Conservation (phyloP, 30 jellyfish, hydroid and myxozoan genomes). For the Chironex yamaguchii region DNA sequence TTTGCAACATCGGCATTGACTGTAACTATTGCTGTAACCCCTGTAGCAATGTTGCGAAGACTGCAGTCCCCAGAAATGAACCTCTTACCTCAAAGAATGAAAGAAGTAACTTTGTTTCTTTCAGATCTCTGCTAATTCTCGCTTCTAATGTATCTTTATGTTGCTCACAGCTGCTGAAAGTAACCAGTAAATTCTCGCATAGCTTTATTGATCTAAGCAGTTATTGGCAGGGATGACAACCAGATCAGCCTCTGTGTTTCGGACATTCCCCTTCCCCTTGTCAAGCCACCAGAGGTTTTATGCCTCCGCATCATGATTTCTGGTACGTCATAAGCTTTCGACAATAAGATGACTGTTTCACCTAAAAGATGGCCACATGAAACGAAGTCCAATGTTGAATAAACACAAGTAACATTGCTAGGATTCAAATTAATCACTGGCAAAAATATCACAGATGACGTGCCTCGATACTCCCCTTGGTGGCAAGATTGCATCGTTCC, state of each 20-base stretch:
- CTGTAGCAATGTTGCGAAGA: constrained; percentile 31
- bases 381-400: constrained; percentile 39
- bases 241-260: constrained; percentile 15
- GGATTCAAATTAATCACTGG: constrained; percentile 41
- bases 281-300: constrained; percentile 52
- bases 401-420: constrained; percentile 35
- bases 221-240: constrained; percentile 27
- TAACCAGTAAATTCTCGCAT: constrained; percentile 25
- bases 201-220: constrained; percentile 25
- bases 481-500: constrained; percentile 38
- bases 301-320: constrained; percentile 36
- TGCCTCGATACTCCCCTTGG: constrained; percentile 66
- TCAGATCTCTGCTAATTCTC: constrained; percentile 35
- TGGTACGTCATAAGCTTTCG: too few relatives aligned
- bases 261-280: constrained; percentile 69
- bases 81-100: constrained; percentile 32
- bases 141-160: constrained; percentile 44
- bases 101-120: constrained; percentile 41
- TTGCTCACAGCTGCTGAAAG: constrained; percentile 26
- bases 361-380: too few relatives aligned
- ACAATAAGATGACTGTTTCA: too few relatives aligned
- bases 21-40: constrained; percentile 27
- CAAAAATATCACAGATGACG: constrained; percentile 33
- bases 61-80: not conserved
- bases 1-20: constrained; percentile 42